Conservation (phyloP, 2,888 invertebrate genomes). For the Operophtera brumata region DNA sequence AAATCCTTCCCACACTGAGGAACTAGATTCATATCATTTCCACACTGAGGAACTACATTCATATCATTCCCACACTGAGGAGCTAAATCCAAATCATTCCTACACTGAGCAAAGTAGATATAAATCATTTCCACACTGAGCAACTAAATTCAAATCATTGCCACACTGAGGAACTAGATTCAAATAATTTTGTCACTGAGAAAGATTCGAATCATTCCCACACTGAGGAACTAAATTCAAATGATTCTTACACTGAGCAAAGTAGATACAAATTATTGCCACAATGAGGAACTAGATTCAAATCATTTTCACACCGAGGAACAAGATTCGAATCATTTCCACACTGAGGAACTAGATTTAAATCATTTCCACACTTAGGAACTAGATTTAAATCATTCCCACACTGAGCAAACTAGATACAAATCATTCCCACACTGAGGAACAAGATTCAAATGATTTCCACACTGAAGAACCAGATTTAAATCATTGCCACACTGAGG, state of each 20-base stretch:
- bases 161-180: no score
- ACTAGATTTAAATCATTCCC: no score
- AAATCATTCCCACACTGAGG: neutral
- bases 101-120: neutral
- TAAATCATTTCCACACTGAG: neutral
- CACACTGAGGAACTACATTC: no score
- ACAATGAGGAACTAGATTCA: neutral
- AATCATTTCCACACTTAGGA: no score
- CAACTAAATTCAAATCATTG: no score
- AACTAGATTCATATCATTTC: no score
- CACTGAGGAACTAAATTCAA: neutral
- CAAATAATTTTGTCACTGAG: no score
- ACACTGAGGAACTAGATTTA: neutral
- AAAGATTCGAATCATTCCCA: neutral
- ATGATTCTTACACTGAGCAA: no score
- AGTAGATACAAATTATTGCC: no score
- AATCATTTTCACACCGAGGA: neutral
- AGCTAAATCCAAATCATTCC: neutral
- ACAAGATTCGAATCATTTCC: slow-evolving; percentile 1
- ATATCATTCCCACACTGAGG: no score
- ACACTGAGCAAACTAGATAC: neutral
- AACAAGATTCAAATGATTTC: slow-evolving; percentile 1
- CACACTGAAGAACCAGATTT: neutral
- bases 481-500: no score
- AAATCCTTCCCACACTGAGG: slow-evolving; percentile 3